These are phyloP conservation scores for Etheostoma perlongum DNA, from an alignment of 2,797 vertebrate genomes.

Conservation along the genomic window DNA sequence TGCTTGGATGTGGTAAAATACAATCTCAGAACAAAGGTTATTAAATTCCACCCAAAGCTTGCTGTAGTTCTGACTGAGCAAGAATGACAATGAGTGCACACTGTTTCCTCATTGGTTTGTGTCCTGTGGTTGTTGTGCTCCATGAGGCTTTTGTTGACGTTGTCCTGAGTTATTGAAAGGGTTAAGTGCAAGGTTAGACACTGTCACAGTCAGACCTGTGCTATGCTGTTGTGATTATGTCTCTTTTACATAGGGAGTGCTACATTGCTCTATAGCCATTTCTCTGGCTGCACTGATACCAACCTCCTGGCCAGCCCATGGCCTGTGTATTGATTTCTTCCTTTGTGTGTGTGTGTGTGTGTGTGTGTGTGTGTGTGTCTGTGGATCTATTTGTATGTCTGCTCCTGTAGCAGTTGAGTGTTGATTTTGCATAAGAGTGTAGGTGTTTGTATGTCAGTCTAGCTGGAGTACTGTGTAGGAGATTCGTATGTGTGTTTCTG, in stretches of 20 bases:
- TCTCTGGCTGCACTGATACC: constrained; percentile 37
- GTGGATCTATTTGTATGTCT: constrained; percentile 37
- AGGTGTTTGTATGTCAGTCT: constrained; percentile 62
- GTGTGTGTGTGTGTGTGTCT: constrained; percentile 39
- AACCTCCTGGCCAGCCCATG: constrained; percentile 25
- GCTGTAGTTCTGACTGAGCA: constrained; percentile 15
- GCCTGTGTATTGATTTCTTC: constrained; percentile 69
- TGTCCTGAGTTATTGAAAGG: constrained; percentile 43
- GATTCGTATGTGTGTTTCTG: constrained; percentile 33
- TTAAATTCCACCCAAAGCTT: constrained; percentile 38
- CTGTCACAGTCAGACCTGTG: constrained; percentile 54
- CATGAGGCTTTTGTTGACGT: constrained; percentile 44
- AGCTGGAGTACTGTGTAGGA: constrained; percentile 46
- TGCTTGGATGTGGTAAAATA: constrained; percentile 46
- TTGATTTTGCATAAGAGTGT: constrained; percentile 64
- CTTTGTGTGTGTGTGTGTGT: constrained; percentile 29
- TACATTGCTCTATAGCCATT: constrained; percentile 38
- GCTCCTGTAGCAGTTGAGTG: constrained; percentile 22
- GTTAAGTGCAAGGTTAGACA: constrained; percentile 59
- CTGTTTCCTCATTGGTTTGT: constrained; percentile 16
- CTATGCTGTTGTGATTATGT: constrained; percentile 50
- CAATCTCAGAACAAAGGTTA: constrained; percentile 34
- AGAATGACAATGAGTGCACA: constrained; percentile 15
- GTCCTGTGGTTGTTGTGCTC: constrained; percentile 15
- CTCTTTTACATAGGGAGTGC: constrained; percentile 28